A percentile compares a stretch with the other conserved stretches of the same genome.
phyloP scores from a whole-genome alignment of 2,888 invertebrate species.

The Caenorhabditis macrosperma region DNA sequence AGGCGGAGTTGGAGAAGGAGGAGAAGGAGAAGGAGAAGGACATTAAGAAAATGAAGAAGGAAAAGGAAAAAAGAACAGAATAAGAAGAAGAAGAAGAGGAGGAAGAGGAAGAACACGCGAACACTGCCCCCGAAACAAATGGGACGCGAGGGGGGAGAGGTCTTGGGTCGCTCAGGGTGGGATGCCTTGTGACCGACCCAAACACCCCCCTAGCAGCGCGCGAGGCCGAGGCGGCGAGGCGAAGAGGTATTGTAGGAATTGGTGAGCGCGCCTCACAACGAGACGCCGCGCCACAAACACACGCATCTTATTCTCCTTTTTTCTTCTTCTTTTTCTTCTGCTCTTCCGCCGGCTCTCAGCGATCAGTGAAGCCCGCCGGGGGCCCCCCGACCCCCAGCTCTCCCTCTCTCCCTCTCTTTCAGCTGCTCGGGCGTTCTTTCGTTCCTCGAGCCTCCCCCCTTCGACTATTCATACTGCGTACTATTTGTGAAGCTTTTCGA shows the following conservation, averaged over 20 bases:
- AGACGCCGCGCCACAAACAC: constrained; percentile 58
- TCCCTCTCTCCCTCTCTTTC: background rate
- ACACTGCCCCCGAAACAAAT: background rate
- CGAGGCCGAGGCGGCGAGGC: constrained; percentile 33
- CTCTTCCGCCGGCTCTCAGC: background rate
- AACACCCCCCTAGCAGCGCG: constrained; percentile 43
- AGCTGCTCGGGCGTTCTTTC: constrained; percentile 39
- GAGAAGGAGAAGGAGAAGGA: constrained; percentile 15
- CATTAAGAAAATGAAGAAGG: background rate
- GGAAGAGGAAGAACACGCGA: constrained; percentile 20
- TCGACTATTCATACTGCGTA: constrained; percentile 30
- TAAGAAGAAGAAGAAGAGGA: background rate
- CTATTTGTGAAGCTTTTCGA: constrained; percentile 47
- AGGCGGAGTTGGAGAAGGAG: background rate
- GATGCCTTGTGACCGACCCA: constrained; percentile 61
- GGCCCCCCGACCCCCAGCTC: constrained; percentile 37
- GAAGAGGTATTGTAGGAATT: constrained; percentile 56
- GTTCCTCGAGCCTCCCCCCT: background rate
- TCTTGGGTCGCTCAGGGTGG: constrained; percentile 30
- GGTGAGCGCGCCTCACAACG: constrained; percentile 45
- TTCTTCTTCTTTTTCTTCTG: background rate
- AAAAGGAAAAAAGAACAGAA: background rate
- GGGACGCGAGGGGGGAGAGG: constrained; percentile 13
- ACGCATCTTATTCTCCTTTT: constrained; percentile 31
- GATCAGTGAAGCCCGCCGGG: background rate